Evolutionary conservation across 2,888 invertebrate species (phyloP), one percentile per base, ranked within the genome.

Genomic region (Listrodromus nycthemerus): DNA sequence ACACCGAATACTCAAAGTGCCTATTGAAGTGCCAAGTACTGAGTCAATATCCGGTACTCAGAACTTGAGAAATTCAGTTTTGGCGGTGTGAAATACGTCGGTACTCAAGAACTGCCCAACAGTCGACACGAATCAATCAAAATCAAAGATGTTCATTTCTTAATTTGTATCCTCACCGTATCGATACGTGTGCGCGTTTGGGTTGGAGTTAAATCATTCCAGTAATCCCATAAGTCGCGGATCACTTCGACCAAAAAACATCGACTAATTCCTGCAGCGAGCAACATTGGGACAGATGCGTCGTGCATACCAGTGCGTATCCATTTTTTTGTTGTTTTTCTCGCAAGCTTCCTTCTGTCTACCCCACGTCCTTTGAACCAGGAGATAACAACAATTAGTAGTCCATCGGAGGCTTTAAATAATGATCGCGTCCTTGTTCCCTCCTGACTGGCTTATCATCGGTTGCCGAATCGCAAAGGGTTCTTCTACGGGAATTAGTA

Each of bases 321-420:
- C 1, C 6, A 45, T 37, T 48, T 61, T 70, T 41, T 8, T n/a
- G 5, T 63, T 50, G 5, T 63, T 50, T 55, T 67, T 41, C 69
- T 58, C 37, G 21, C 7, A 21, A 7, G 30, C n/a, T 24, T 27
- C 16, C 45, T 0, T 24, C 13, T 8, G 24, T 21, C 6, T 45
- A 45, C 24, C 41, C 45, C 6, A 19, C 19, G 1, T n/a, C 58
- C 55, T 13, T 30, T 21, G 55, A 19, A 50, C 48, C 41, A 30
- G 41, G 52, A 61, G 77, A 66, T 13, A 48, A 4, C 45, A 66
- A 82, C 58, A 82, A 82, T 82, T 82, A 77, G 71, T 21, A 37
- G 55, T 37, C 78, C 63, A 71, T 81, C 76, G 61, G 37, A 73
- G 50, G 66, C 50, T 71, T 77, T 55, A 77, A 82, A 77, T 82